phyloP scores from a whole-genome alignment of 2,113 vertebrate genomes.

The Periophthalmodon schlosseri region DNA sequence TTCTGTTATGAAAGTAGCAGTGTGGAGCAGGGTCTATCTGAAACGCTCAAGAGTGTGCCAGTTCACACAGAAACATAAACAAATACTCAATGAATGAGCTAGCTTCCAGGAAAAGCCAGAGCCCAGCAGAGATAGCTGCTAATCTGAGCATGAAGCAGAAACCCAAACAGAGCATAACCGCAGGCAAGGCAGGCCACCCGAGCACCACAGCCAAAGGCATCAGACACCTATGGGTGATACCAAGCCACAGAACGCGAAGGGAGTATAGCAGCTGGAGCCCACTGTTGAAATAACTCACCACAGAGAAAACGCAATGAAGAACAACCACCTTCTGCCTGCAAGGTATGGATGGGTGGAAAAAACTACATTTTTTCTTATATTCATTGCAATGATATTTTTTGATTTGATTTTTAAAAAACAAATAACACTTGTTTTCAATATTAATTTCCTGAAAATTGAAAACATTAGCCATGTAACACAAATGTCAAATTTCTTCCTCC shows the following conservation, averaged over 20 bases:
- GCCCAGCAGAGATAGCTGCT: constrained; percentile 70
- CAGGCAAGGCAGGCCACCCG: constrained; percentile 55
- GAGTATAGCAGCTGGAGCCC: constrained; percentile 60
- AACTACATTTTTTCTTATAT: too few species aligned
- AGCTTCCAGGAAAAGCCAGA: constrained; percentile 68
- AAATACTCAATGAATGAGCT: constrained; percentile 65
- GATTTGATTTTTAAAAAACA: too few species aligned
- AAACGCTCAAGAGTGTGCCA: constrained; percentile 53
- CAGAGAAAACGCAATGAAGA: constrained; percentile 41
- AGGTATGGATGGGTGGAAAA: not conserved
- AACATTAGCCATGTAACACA: too few species aligned
- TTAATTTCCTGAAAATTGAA: too few species aligned
- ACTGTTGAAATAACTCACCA: constrained; percentile 63
- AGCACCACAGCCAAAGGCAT: constrained; percentile 64
- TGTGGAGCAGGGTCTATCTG: constrained; percentile 44
- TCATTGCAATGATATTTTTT: too few species aligned
- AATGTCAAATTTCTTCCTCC: too few species aligned
- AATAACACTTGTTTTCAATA: too few species aligned
- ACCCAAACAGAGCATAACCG: constrained; percentile 64
- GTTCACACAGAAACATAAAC: constrained; percentile 68
- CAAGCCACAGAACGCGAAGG: constrained; percentile 59
- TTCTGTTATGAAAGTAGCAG: constrained; percentile 32
- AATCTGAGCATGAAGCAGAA: constrained; percentile 68
- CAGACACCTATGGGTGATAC: constrained; percentile 72
- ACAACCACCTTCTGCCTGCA: not conserved